These are phyloP conservation scores for Palloptera scutellata DNA, from an alignment of 2,888 invertebrate species.

Conservation along the genomic window DNA sequence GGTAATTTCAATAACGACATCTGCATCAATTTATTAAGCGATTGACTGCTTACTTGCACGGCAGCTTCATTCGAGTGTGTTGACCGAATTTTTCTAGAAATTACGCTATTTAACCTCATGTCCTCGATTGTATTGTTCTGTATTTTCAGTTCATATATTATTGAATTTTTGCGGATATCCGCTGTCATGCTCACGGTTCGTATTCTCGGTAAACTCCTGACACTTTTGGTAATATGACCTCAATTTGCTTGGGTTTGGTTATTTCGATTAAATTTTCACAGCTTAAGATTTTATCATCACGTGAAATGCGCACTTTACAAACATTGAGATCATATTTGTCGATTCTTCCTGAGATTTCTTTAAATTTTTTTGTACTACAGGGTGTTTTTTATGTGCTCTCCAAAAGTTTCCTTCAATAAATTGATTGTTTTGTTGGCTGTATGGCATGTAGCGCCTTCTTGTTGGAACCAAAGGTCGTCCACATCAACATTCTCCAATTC, in stretches of 20 bases:
- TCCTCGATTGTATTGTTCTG: neutral
- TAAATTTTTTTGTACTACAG: neutral
- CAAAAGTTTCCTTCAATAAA: too few species aligned
- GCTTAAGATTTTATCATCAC: neutral
- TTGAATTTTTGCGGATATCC: neutral
- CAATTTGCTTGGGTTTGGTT: constrained; percentile 2
- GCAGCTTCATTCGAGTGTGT: neutral
- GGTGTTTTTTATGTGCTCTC: too few species aligned
- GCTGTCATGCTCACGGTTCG: neutral
- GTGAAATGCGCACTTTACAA: neutral
- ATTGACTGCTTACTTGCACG: neutral
- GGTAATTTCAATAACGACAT: neutral
- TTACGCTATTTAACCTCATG: neutral
- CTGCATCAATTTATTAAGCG: neutral
- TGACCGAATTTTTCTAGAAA: neutral
- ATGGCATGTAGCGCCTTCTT: too few species aligned
- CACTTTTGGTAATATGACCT: constrained; percentile 2
- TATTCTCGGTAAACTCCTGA: neutral
- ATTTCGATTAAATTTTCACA: neutral
- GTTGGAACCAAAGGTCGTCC: too few species aligned
- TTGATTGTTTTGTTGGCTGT: too few species aligned
- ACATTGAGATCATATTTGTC: neutral
- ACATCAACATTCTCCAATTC: too few species aligned
- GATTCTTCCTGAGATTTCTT: neutral
- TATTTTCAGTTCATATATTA: neutral